phyloP scores from a whole-genome alignment of 2,797 vertebrate species.

The Pipistrellus nathusii region DNA sequence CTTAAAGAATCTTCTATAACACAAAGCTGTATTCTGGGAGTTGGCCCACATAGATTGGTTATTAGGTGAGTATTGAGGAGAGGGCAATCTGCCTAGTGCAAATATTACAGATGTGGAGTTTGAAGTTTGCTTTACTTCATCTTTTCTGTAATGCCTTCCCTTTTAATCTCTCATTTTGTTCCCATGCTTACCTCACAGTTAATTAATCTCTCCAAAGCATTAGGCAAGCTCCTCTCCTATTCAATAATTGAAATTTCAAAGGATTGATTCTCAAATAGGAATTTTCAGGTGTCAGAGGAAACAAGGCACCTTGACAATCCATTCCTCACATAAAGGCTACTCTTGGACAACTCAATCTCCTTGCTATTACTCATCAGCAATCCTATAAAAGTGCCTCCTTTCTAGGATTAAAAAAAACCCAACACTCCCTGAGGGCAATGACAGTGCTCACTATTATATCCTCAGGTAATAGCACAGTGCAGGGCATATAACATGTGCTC shows the following conservation, averaged over 20 bases:
- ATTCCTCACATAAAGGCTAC: background rate
- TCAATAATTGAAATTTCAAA: slow-evolving; percentile 38
- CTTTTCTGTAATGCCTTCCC: background rate
- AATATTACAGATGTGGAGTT: background rate
- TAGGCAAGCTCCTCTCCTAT: background rate
- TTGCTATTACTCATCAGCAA: background rate
- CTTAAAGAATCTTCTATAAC: too few species aligned
- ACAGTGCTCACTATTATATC: background rate
- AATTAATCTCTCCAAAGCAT: background rate
- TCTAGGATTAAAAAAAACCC: background rate
- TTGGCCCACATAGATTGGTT: background rate
- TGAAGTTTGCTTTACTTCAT: background rate
- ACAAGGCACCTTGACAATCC: background rate
- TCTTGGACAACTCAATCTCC: background rate
- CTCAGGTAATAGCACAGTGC: background rate
- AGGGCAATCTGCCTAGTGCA: background rate
- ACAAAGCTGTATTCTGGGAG: background rate
- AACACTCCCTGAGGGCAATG: background rate
- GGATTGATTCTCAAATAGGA: background rate
- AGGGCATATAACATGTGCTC: background rate
- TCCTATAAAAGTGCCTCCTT: background rate
- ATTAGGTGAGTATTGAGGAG: background rate
- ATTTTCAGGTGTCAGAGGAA: background rate
- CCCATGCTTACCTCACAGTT: background rate
- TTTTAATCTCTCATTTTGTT: background rate